Evolutionary conservation across 2,113 vertebrate genomes (phyloP), one percentile per base, ranked within the genome.

Genomic region (Oreochromis spilurus): DNA sequence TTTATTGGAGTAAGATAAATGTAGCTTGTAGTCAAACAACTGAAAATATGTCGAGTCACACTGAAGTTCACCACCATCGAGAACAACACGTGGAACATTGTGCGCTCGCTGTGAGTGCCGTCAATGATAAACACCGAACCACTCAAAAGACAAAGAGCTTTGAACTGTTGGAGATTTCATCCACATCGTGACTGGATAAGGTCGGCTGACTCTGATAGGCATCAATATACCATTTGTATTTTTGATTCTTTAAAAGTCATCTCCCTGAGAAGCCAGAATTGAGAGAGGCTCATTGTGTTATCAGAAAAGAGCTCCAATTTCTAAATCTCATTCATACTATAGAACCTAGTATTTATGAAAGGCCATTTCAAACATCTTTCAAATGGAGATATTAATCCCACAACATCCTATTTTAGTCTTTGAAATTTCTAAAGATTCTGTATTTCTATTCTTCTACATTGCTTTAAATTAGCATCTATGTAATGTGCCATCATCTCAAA

Each of bases 151-250:
- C 70, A 75, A 50, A 75, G 72, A 36, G 58, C 31, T 14, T 16
- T 3, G 45, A 31, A 29, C 24, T 58, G 53, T 52, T 67, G 36
- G 78, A 82, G 36, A 24, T 31, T 80, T 79, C 3, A 75, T 79
- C 72, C 26, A 60, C 84, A 48, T 65, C n/a, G 26, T 24, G 57
- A 12, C 43, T 36, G 75, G 12, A 19, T 88, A 78, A 54, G 55
- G 84, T 81, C 26, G 77, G 57, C 36, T 81, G 82, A 90, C 57
- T 83, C 91, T 84, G 67, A 80, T 26, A n/a, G 34, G 48, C 54
- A 72, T 83, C 31, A 91, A 72, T 70, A 85, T 45, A 65, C 36
- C 31, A 80, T 85, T 85, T 24, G 81, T 77, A 86, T 83, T 65
- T 85, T 75, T 65, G 65, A 81, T 67, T 26, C 21, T 12, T 21